Evolutionary conservation across 2,888 invertebrate species (phyloP).

Genomic region (Nomada lathburiana): DNA sequence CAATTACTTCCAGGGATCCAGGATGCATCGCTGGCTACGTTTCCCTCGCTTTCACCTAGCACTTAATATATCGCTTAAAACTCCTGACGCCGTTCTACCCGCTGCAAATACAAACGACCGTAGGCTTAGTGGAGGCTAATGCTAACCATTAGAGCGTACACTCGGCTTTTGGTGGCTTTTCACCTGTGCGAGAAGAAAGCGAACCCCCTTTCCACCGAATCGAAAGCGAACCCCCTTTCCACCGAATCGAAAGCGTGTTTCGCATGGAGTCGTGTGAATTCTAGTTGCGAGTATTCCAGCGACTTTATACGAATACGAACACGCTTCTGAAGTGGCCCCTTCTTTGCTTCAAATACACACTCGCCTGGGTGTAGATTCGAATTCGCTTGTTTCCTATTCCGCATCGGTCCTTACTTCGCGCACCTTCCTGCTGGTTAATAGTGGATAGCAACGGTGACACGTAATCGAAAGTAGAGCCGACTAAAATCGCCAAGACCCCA

Average conservation of each 20-base stretch:
- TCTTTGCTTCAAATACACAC: slow-evolving; percentile 12
- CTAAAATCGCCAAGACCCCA: slow-evolving; percentile 14
- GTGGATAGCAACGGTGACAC: neutral
- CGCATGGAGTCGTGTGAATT: neutral
- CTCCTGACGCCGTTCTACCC: neutral
- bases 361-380: neutral
- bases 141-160: slow-evolving; percentile 3
- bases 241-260: neutral
- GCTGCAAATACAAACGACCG: slow-evolving; percentile 14
- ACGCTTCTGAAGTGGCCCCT: neutral
- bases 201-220: neutral
- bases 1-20: slow-evolving; percentile 45
- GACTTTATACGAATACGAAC: neutral
- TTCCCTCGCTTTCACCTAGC: slow-evolving; percentile 68
- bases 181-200: neutral
- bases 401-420: slow-evolving; percentile 3
- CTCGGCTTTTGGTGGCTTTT: slow-evolving; percentile 10
- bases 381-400: neutral
- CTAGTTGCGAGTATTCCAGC: too few species aligned
- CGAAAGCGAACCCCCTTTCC: neutral
- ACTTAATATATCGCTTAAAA: slow-evolving; percentile 23
- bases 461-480: neutral
- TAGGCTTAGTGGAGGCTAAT: slow-evolving; percentile 23
- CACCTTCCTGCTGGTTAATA: neutral
- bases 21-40: slow-evolving; percentile 40